These are phyloP conservation scores for Eurytoma californica DNA, from an alignment of 2,888 invertebrate genomes.

Conservation along the genomic window DNA sequence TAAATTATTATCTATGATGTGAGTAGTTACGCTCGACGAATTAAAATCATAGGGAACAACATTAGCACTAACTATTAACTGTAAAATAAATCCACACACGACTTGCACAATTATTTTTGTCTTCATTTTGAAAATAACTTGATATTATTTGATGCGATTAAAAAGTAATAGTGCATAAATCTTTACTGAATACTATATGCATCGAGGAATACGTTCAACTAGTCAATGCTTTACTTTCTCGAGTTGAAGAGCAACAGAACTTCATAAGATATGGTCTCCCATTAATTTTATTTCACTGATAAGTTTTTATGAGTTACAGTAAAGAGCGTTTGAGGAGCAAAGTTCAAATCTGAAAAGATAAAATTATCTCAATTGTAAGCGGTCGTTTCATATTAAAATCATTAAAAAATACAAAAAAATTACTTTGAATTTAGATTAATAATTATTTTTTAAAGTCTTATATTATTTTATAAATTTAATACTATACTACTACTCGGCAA, in stretches of 20 bases:
- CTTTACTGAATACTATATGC: too few relatives aligned
- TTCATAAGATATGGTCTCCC: too few relatives aligned
- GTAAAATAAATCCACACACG: background rate
- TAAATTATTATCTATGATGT: too few relatives aligned
- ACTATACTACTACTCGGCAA: conserved; percentile 14
- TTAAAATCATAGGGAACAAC: too few relatives aligned
- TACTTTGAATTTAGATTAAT: background rate
- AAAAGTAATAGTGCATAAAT: too few relatives aligned
- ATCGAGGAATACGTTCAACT: too few relatives aligned
- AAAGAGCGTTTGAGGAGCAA: background rate
- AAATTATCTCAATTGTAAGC: background rate
- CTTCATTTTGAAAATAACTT: background rate
- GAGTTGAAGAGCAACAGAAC: too few relatives aligned
- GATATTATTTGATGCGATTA: background rate
- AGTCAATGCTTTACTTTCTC: too few relatives aligned
- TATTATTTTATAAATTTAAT: conserved; percentile 21
- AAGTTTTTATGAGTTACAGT: too few relatives aligned
- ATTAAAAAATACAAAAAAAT: background rate
- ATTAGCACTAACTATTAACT: background rate
- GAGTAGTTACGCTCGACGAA: too few relatives aligned
- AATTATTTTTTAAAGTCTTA: background rate
- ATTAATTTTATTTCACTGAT: too few relatives aligned
- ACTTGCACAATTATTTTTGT: background rate
- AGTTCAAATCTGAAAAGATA: background rate
- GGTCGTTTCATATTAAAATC: background rate